Evolutionary conservation across 1,140 invertebrate species (phyloP).

Genomic region (Phthorimaea operculella): DNA sequence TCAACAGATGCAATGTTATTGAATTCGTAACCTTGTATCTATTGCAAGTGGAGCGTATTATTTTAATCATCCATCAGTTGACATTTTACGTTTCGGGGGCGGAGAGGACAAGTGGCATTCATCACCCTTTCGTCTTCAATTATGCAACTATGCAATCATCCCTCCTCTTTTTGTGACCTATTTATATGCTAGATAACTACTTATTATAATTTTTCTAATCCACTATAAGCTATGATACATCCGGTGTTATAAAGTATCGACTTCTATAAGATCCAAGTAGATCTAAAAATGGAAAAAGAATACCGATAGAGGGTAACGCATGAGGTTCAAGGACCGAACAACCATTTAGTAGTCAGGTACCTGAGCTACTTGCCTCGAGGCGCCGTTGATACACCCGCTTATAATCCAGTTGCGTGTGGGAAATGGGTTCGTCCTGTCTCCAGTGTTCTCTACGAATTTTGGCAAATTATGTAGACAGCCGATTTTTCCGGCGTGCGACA

Average conservation of each 20-base stretch:
- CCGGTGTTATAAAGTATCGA: no score
- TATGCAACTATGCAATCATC: conserved; percentile 25
- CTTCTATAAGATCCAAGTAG: no score
- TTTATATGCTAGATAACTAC: background rate
- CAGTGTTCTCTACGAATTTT: conserved; percentile 6
- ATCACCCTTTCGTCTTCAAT: conserved; percentile 29
- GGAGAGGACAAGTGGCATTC: conserved; percentile 17
- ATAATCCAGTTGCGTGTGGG: conserved; percentile 26
- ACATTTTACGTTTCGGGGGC: conserved; percentile 39
- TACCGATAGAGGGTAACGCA: conserved; percentile 5
- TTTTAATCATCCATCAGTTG: conserved; percentile 33
- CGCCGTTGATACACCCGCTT: conserved; percentile 16
- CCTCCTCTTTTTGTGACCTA: background rate
- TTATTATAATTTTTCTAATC: no score
- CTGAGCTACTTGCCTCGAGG: conserved; percentile 19
- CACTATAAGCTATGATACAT: no score
- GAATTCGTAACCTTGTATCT: conserved; percentile 32
- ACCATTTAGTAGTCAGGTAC: conserved; percentile 34
- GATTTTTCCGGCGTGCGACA: no score
- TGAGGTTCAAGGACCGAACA: conserved; percentile 30
- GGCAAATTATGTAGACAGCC: conserved; percentile 6
- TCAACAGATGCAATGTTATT: conserved; percentile 13
- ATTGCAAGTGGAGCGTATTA: conserved; percentile 35
- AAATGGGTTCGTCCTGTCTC: conserved; percentile 27
- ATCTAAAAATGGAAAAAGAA: background rate